These are phyloP conservation scores for Amiota mariae DNA, from an alignment of 2,888 invertebrate species.

Conservation along the genomic window DNA sequence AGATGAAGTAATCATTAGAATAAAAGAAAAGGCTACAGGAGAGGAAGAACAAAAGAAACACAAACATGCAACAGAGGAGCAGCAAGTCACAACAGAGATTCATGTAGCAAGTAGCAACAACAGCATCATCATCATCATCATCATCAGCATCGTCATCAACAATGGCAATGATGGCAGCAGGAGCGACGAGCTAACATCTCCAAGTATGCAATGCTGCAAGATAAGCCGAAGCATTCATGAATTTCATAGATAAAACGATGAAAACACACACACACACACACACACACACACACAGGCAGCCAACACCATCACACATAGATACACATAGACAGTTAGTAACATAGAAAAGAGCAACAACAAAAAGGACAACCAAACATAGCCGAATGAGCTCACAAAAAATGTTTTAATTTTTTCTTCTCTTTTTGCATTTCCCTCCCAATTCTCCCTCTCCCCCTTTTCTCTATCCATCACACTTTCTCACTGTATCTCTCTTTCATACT, in stretches of 20 bases:
- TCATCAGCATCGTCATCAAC: constrained; percentile 34
- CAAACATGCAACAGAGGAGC: neutral
- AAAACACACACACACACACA: constrained; percentile 42
- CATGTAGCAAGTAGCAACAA: constrained; percentile 21
- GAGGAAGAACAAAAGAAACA: no score
- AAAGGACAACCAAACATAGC: constrained; percentile 24
- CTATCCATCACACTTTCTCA: no score
- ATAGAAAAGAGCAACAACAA: constrained; percentile 16
- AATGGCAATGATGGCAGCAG: constrained; percentile 40
- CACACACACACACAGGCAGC: constrained; percentile 35
- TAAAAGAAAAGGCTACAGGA: neutral
- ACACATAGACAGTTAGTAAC: constrained; percentile 28
- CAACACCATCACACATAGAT: constrained; percentile 37
- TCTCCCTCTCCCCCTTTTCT: constrained; percentile 24
- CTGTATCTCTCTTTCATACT: constrained; percentile 3
- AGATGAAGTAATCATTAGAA: constrained; percentile 27
- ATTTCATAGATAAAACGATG: constrained; percentile 66
- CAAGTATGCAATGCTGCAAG: constrained; percentile 70
- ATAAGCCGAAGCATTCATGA: constrained; percentile 71
- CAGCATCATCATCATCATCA: constrained; percentile 7
- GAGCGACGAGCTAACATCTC: constrained; percentile 51
- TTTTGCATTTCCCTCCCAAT: constrained; percentile 31
- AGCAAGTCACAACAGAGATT: neutral
- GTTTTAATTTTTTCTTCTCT: constrained; percentile 57
- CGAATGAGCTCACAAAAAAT: constrained; percentile 48